These are phyloP conservation scores for Rallus crepitans DNA, from an alignment of 2,797 vertebrate genomes.

Conservation along the genomic window DNA sequence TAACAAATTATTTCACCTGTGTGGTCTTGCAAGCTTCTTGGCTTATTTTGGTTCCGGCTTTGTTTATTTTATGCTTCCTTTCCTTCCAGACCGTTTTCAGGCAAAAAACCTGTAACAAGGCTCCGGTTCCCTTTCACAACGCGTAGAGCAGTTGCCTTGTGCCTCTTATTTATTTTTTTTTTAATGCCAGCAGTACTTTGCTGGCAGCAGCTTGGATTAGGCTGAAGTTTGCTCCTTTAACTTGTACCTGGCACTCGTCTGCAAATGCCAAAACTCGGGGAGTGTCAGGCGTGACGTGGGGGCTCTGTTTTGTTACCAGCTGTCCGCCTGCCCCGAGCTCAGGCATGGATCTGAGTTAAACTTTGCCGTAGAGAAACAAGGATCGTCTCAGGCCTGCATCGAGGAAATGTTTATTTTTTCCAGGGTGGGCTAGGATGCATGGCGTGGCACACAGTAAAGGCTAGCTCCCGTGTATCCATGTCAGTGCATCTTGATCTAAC, in stretches of 20 bases:
- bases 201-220: neutral
- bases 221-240: neutral
- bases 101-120: no score
- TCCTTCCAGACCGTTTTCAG: neutral
- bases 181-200: neutral
- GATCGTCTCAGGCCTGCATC: neutral
- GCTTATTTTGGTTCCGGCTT: neutral
- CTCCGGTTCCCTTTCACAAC: accelerated
- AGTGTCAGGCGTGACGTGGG: neutral
- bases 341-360: neutral
- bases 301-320: neutral
- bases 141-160: neutral
- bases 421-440: neutral
- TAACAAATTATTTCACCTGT: neutral
- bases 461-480: neutral
- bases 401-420: neutral
- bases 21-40: neutral
- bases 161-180: no score
- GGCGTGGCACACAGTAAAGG: neutral
- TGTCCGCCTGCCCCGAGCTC: neutral
- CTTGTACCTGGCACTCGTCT: neutral
- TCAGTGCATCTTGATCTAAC: neutral
- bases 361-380: neutral
- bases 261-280: accelerated
- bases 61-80: neutral